phyloP scores from a whole-genome alignment of 2,113 vertebrate genomes.

The Cathartes aura region DNA sequence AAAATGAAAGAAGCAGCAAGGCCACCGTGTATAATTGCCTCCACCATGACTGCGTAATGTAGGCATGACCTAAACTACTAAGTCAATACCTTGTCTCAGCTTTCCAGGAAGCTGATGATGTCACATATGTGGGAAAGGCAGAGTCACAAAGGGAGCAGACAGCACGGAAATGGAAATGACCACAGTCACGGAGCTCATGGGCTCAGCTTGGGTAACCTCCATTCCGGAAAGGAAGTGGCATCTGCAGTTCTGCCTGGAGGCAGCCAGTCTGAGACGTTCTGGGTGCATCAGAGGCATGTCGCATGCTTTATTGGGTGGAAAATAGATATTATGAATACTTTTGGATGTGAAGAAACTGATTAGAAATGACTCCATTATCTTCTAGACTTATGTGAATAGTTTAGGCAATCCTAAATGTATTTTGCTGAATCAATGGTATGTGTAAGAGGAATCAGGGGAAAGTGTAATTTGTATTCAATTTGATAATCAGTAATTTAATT shows the following conservation, averaged over 20 bases:
- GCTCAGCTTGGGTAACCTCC: not conserved
- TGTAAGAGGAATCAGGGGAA: not conserved
- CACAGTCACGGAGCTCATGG: fast-evolving
- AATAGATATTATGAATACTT: not conserved
- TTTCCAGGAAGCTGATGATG: not conserved
- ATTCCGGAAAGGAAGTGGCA: not conserved
- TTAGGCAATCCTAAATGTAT: not conserved
- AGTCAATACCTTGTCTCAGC: not conserved
- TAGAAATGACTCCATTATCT: not conserved
- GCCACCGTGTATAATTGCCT: not conserved
- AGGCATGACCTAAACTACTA: not conserved
- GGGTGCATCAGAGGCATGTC: not conserved
- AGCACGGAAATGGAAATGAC: not conserved
- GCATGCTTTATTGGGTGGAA: not conserved
- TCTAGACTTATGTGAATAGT: not conserved
- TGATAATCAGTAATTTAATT: not conserved
- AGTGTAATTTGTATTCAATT: not conserved
- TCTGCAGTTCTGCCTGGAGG: not conserved
- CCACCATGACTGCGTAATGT: not conserved
- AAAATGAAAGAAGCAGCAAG: not conserved
- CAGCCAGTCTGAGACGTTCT: not conserved
- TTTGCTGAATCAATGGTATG: not conserved
- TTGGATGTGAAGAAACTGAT: not conserved
- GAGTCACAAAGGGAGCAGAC: not conserved
- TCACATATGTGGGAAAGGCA: not conserved